Evolutionary conservation across 2,797 vertebrate species (phyloP).

Genomic region (Alosa sapidissima): DNA sequence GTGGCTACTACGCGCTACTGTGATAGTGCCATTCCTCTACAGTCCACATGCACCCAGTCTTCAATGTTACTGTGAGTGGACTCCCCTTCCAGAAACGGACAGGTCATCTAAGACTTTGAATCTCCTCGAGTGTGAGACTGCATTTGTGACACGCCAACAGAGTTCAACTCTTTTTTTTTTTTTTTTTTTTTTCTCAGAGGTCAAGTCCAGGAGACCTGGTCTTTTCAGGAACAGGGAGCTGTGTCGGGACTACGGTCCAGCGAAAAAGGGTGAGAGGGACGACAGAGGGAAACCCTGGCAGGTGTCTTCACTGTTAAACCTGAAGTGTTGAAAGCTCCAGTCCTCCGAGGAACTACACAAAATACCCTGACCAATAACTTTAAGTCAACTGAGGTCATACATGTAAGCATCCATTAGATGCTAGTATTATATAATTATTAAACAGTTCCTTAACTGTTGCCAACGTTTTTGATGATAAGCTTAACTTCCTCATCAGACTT

Average conservation of each 20-base stretch:
- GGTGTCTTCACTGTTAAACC: neutral
- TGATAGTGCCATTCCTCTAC: conserved; percentile 36
- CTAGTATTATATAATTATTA: too few relatives aligned
- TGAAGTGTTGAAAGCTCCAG: neutral
- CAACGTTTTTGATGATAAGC: neutral
- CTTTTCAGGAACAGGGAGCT: neutral
- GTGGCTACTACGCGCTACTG: neutral
- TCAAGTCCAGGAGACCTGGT: neutral
- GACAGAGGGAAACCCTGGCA: neutral
- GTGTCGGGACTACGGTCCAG: neutral
- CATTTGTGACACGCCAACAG: neutral
- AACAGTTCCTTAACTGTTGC: neutral
- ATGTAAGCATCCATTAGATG: too few relatives aligned
- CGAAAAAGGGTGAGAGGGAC: neutral
- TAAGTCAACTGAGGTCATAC: too few relatives aligned
- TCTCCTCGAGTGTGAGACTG: conserved; percentile 34
- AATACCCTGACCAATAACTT: neutral
- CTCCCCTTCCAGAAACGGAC: conserved; percentile 1
- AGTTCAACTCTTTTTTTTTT: neutral
- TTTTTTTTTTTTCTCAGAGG: neutral
- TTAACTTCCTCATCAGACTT: neutral
- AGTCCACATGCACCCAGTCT: conserved; percentile 64
- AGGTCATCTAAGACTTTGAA: neutral
- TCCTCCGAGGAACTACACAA: neutral
- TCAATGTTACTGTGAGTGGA: conserved; percentile 34